Conservation (phyloP, 2,113 vertebrate species). For the Oncorhynchus masou region DNA sequence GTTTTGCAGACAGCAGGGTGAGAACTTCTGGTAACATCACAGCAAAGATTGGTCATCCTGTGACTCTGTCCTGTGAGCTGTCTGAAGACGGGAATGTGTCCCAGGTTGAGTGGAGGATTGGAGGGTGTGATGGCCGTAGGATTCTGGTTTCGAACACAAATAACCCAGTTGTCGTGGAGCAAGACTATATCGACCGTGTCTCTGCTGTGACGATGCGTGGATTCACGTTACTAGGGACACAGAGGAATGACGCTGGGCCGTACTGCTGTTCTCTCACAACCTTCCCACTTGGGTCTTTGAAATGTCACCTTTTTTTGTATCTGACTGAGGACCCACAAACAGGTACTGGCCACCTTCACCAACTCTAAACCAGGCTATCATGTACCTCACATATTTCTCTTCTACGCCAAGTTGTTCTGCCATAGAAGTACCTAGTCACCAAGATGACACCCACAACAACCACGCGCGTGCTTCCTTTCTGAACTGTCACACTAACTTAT, state of each 20-base stretch:
- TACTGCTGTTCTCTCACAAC: slow-evolving; percentile 22
- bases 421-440: too few species aligned
- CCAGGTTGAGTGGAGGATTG: slow-evolving; percentile 14
- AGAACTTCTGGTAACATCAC: slow-evolving; percentile 13
- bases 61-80: slow-evolving; percentile 12
- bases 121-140: neutral
- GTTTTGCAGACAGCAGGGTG: neutral
- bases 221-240: neutral
- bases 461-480: too few species aligned
- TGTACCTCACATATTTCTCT: neutral
- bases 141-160: neutral
- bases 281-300: slow-evolving; percentile 14
- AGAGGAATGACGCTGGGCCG: slow-evolving; percentile 1
- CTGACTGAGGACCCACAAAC: neutral
- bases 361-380: neutral
- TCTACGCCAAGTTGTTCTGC: neutral
- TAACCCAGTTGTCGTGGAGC: too few species aligned
- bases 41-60: neutral
- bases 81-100: neutral
- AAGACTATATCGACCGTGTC: slow-evolving; percentile 1
- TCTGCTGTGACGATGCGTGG: neutral
- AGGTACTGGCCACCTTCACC: neutral
- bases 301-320: neutral
- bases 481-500: too few species aligned
- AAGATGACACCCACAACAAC: too few species aligned